Percentiles rank a stretch among this genome's conserved stretches.
These are phyloP conservation scores for Capreolus pygargus DNA, from an alignment of 2,113 vertebrate genomes.

Conservation along the genomic window DNA sequence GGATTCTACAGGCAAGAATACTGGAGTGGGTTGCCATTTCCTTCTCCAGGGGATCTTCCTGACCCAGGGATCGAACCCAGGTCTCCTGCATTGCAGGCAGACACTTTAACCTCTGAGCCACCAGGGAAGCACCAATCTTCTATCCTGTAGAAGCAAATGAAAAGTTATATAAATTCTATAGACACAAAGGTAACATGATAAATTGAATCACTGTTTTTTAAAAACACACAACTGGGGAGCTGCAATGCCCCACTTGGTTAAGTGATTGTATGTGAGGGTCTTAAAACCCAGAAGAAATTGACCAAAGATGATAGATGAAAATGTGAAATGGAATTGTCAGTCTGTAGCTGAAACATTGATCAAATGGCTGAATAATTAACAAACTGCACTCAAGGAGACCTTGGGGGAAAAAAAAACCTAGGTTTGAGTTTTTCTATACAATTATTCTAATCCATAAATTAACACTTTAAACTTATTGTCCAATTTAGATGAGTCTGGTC, in stretches of 20 bases:
- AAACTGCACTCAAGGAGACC: constrained; percentile 28
- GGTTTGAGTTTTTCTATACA: not conserved
- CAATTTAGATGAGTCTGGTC: not conserved
- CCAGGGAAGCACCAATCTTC: not conserved
- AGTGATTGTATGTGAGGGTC: constrained; percentile 69
- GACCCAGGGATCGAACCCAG: too few relatives aligned
- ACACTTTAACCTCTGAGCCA: too few relatives aligned
- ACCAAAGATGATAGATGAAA: constrained; percentile 78
- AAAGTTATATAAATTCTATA: not conserved
- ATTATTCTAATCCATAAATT: not conserved
- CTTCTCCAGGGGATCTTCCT: too few relatives aligned
- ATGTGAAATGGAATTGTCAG: constrained; percentile 70
- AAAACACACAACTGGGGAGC: not conserved
- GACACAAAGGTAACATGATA: not conserved
- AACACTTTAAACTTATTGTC: not conserved
- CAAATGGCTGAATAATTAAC: constrained; percentile 67
- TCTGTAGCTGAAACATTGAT: constrained; percentile 74
- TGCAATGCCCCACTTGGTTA: not conserved
- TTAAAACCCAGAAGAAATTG: constrained; percentile 68
- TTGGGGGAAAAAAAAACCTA: not conserved
- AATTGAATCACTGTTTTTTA: not conserved
- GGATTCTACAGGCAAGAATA: too few relatives aligned
- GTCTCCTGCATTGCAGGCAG: too few relatives aligned
- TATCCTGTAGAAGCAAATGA: not conserved
- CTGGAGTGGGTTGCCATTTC: too few relatives aligned